These are phyloP conservation scores for Rousettus madagascariensis DNA, from an alignment of 2,797 vertebrate species.

Conservation along the genomic window DNA sequence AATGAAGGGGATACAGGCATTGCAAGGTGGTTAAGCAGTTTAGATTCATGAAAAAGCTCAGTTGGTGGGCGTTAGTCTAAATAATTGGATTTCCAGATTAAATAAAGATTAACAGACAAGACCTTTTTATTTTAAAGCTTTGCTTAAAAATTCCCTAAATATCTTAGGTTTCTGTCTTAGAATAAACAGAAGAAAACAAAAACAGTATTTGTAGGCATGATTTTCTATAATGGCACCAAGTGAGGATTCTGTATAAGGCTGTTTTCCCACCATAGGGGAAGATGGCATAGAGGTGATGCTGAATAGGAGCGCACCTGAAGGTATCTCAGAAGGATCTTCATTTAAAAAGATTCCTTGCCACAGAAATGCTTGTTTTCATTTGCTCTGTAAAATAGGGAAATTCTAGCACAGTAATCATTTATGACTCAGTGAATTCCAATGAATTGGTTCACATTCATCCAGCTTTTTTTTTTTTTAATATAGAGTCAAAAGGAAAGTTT, in stretches of 20 bases:
- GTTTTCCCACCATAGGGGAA: background rate
- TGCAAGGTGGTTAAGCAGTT: constrained; percentile 28
- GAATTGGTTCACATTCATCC: constrained; percentile 13
- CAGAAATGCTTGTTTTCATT: background rate
- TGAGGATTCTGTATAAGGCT: background rate
- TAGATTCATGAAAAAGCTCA: constrained; percentile 49
- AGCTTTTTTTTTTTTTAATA: background rate
- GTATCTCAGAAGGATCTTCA: background rate
- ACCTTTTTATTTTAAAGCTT: constrained; percentile 43
- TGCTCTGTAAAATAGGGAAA: constrained; percentile 22
- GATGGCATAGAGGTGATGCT: background rate
- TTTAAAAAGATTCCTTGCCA: constrained; percentile 14
- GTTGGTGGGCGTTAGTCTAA: constrained; percentile 12
- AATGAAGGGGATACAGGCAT: background rate
- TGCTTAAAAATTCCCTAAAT: constrained; percentile 42
- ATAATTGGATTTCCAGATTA: constrained; percentile 64
- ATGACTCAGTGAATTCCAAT: background rate
- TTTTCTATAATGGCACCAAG: constrained; percentile 22
- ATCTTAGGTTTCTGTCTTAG: background rate
- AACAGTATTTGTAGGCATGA: background rate
- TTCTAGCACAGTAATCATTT: constrained; percentile 34
- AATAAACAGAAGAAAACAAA: constrained; percentile 19
- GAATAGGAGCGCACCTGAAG: background rate
- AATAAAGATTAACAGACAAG: constrained; percentile 58
- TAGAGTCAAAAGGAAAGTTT: no score